These are phyloP conservation scores for Itoplectis maculator DNA, from an alignment of 2,888 invertebrate genomes.

Conservation along the genomic window DNA sequence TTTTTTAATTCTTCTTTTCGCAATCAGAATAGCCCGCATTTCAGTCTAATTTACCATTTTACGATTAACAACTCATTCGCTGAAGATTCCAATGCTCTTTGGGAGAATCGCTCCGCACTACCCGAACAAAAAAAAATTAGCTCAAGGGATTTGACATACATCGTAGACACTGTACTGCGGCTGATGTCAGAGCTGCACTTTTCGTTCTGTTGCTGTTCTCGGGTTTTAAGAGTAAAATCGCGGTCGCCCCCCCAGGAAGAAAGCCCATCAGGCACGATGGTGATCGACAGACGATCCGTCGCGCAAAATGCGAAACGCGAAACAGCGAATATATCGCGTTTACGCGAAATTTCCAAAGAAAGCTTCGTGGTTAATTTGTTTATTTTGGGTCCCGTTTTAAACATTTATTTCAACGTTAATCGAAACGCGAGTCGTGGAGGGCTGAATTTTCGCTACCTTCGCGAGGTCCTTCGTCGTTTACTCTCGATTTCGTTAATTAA, in stretches of 20 bases:
- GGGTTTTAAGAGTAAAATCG: neutral
- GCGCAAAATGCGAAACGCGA: no score
- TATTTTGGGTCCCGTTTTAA: no score
- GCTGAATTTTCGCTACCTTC: neutral
- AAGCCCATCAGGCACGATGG: slow-evolving; percentile 10
- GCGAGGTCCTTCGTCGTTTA: neutral
- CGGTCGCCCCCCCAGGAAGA: no score
- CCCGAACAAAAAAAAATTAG: slow-evolving; percentile 26
- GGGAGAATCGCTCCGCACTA: slow-evolving; percentile 22
- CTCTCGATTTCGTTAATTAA: neutral
- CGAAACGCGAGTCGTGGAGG: slow-evolving; percentile 1
- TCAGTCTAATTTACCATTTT: slow-evolving; percentile 67
- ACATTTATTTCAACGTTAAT: neutral
- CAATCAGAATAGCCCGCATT: slow-evolving; percentile 65
- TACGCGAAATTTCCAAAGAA: neutral
- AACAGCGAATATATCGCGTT: slow-evolving; percentile 34
- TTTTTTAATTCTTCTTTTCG: slow-evolving; percentile 12
- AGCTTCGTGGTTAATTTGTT: neutral
- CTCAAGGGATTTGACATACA: neutral
- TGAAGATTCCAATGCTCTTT: neutral
- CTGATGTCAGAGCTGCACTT: neutral
- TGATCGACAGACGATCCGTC: slow-evolving; percentile 24
- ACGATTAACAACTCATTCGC: slow-evolving; percentile 13
- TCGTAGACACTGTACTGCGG: no score
- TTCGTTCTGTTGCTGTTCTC: neutral